A percentile compares a stretch with the other conserved stretches of the same genome.
Evolutionary conservation across 2,888 invertebrate genomes (phyloP).

Genomic region (Tipula confusa): DNA sequence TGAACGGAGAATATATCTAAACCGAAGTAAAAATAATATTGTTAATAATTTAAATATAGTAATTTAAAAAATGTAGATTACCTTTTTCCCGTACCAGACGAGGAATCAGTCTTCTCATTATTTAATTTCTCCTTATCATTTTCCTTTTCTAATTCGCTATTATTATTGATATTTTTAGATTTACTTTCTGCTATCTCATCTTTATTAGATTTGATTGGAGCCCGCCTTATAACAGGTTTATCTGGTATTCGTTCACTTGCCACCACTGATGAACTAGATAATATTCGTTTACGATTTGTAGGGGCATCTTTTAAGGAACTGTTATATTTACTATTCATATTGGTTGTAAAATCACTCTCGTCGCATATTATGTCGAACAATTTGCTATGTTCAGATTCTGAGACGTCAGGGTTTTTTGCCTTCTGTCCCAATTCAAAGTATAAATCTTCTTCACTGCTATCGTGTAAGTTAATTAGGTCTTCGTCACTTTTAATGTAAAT

Average conservation of each 20-base stretch:
- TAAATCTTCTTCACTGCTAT: not conserved
- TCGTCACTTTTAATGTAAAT: not conserved
- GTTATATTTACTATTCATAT: not conserved
- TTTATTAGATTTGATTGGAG: not conserved
- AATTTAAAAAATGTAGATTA: not conserved
- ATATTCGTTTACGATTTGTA: not conserved
- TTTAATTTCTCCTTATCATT: not conserved
- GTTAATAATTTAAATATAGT: not conserved
- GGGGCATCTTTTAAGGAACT: not conserved
- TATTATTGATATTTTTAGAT: not conserved
- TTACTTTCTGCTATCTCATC: not conserved
- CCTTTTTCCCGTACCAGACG: conserved; percentile 27
- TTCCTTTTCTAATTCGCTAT: not conserved
- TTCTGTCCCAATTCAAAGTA: not conserved
- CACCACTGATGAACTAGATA: not conserved
- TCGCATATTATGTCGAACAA: not conserved
- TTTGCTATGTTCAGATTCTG: not conserved
- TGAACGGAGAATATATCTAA: conserved; percentile 27
- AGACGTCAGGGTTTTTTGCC: not conserved
- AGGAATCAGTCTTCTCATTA: conserved; percentile 12
- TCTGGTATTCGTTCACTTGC: not conserved
- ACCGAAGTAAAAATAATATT: not conserved
- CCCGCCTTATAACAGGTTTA: not conserved
- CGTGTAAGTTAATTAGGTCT: not conserved
- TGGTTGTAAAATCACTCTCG: not conserved